Percentiles rank a stretch among this genome's conserved stretches.
These are phyloP conservation scores for Psittacara wagleri DNA, from an alignment of 2,113 vertebrate genomes.

Conservation along the genomic window DNA sequence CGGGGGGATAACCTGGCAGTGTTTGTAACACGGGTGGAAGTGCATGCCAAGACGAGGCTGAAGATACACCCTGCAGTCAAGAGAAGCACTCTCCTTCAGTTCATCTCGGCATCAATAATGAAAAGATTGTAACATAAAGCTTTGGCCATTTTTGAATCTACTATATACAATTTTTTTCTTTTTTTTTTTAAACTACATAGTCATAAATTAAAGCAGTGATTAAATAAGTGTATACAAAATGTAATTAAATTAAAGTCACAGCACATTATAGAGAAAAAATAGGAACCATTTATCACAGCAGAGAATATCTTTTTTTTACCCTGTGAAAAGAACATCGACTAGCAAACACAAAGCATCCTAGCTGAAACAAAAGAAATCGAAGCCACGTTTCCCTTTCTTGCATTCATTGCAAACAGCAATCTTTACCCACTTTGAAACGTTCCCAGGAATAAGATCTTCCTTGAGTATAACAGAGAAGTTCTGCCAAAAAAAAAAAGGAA, in stretches of 20 bases:
- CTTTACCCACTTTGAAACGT: slow-evolving; percentile 82
- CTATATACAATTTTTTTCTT: slow-evolving; percentile 91
- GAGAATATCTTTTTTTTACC: slow-evolving; percentile 89
- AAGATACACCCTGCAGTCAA: slow-evolving; percentile 82
- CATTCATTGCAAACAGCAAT: slow-evolving; percentile 71
- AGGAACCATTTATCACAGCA: slow-evolving; percentile 92
- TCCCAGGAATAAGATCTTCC: slow-evolving; percentile 78
- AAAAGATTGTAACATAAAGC: slow-evolving; percentile 90
- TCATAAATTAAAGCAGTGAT: slow-evolving; percentile 95
- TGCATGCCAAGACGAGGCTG: slow-evolving; percentile 84
- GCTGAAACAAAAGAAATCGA: slow-evolving; percentile 77
- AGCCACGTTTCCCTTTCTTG: slow-evolving; percentile 78
- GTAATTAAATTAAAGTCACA: slow-evolving; percentile 92
- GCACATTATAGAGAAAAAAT: slow-evolving; percentile 87
- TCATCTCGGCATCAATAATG: slow-evolving; percentile 81
- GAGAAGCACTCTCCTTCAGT: slow-evolving; percentile 77
- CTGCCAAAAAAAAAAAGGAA: slow-evolving; percentile 56
- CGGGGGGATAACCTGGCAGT: slow-evolving; percentile 84
- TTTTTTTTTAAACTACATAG: slow-evolving; percentile 82
- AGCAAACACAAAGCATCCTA: slow-evolving; percentile 80
- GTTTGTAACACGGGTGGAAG: slow-evolving; percentile 86
- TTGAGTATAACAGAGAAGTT: slow-evolving; percentile 84
- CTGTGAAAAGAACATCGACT: slow-evolving; percentile 93
- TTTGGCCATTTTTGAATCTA: slow-evolving; percentile 84
- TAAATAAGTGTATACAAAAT: slow-evolving; percentile 89